Evolutionary conservation across 2,797 vertebrate genomes (phyloP), one percentile per base, ranked within the genome.

Genomic region (Molossus alvarezi): DNA sequence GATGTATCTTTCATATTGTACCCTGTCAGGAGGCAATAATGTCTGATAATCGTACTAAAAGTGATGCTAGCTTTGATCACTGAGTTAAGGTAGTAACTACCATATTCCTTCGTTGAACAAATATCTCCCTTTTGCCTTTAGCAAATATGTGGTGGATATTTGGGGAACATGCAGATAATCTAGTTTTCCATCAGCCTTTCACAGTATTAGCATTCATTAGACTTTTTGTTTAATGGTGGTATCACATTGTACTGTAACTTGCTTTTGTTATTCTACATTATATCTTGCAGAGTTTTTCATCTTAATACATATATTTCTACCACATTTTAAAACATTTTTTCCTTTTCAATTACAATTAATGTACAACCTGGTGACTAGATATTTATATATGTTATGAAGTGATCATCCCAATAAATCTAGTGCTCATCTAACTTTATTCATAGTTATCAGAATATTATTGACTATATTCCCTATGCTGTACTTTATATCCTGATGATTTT

Each of bases 151-250:
- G 69, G 53, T n/a, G 11, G 29, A 58, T 72, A 25, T 48, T 73
- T 79, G 25, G 27, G 72, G 72, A 93, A 48, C 29, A 27, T 55
- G 20, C 27, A 67, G 5, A 20, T 86, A 58, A 58, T 5, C n/a
- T 89, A 55, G 33, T 87, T 95, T 48, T 45, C 17, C 29, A 79
- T 72, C 23, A 62, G 27, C 9, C 2, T 75, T 84, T 83, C 6
- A 65, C 45, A 75, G 15, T 71, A 91, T 80, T 92, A 57, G 29
- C 60, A 75, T 67, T n/a, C 23, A 12, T 81, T 86, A 69, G 87
- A 29, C 29, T 77, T 82, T 81, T 53, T 62, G 10, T 9, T 6
- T 7, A 73, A 25, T 45, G 80, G 58, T 67, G 27, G 1, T 60
- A 37, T 77, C 20, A 51, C 53, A 82, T 72, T 76, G 29, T 90